Percentiles rank a stretch among this genome's conserved stretches.
Evolutionary conservation across 2,113 vertebrate genomes (phyloP).

Genomic region (Seriola aureovittata): DNA sequence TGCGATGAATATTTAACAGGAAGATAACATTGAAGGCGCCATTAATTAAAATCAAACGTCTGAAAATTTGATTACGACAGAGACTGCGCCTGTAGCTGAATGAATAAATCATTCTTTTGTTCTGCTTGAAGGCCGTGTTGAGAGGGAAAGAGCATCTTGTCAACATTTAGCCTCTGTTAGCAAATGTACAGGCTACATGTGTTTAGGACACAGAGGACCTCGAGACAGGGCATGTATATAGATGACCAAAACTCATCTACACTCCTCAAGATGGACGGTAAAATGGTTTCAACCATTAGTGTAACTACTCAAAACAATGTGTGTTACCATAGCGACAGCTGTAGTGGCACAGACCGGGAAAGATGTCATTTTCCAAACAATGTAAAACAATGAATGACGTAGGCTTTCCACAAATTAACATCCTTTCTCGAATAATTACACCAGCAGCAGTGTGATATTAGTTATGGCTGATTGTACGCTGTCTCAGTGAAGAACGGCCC

Average conservation of each 20-base stretch:
- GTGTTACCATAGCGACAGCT: slow-evolving; percentile 11
- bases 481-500: slow-evolving; percentile 5
- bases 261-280: neutral
- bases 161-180: slow-evolving; percentile 75
- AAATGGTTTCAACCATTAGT: neutral
- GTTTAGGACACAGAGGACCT: slow-evolving; percentile 35
- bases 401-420: slow-evolving; percentile 1
- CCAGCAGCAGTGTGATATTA: neutral
- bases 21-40: slow-evolving; percentile 77
- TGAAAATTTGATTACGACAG: slow-evolving; percentile 82
- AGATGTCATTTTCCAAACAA: neutral
- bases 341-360: neutral
- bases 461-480: neutral
- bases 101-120: slow-evolving; percentile 83
- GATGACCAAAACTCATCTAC: neutral
- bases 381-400: neutral
- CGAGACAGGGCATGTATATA: neutral
- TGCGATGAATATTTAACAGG: slow-evolving; percentile 80
- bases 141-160: slow-evolving; percentile 68
- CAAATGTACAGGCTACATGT: slow-evolving; percentile 51
- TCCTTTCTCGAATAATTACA: neutral
- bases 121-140: slow-evolving; percentile 64
- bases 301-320: neutral
- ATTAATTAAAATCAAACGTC: slow-evolving; percentile 84
- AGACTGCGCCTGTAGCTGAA: slow-evolving; percentile 70